A percentile compares a stretch with the other conserved stretches of the same genome.
Evolutionary conservation across 23 tunicate genomes (phyloP).

Genomic region (Ascidia mentula): DNA sequence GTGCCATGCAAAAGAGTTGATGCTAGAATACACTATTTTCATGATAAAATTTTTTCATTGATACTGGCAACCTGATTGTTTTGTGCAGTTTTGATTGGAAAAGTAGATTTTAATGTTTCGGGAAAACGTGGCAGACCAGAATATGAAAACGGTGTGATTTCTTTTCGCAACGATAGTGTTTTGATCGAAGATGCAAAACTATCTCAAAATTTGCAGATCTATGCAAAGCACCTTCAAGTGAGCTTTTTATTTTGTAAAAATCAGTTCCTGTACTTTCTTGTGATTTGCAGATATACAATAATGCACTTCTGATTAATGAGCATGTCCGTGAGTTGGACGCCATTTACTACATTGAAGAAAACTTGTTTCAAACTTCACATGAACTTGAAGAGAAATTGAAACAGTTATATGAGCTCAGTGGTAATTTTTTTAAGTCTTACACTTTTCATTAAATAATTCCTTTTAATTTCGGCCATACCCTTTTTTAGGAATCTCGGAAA

Average conservation of each 20-base stretch:
- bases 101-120: conserved; percentile 18
- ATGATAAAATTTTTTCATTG: too few species aligned
- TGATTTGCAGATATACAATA: conserved; percentile 30
- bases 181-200: conserved; percentile 15
- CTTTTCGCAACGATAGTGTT: conserved; percentile 24
- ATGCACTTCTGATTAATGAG: conserved; percentile 35
- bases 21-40: too few species aligned
- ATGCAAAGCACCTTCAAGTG: conserved; percentile 22
- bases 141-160: conserved; percentile 33
- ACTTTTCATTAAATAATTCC: too few species aligned
- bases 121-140: conserved; percentile 30
- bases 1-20: too few species aligned
- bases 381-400: neutral
- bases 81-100: conserved; percentile 18
- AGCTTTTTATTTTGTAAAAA: neutral
- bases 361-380: neutral
- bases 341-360: conserved; percentile 11
- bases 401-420: neutral
- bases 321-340: conserved; percentile 37
- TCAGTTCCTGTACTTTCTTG: neutral
- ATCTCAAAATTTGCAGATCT: conserved; percentile 21
- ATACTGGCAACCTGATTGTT: neutral
- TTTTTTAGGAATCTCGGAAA: neutral
- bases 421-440: too few species aligned
- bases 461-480: too few species aligned